A percentile compares a stretch with the other conserved stretches of the same genome.
phyloP scores from a whole-genome alignment of 2,797 vertebrate genomes.

The Phylloscopus collybita region DNA sequence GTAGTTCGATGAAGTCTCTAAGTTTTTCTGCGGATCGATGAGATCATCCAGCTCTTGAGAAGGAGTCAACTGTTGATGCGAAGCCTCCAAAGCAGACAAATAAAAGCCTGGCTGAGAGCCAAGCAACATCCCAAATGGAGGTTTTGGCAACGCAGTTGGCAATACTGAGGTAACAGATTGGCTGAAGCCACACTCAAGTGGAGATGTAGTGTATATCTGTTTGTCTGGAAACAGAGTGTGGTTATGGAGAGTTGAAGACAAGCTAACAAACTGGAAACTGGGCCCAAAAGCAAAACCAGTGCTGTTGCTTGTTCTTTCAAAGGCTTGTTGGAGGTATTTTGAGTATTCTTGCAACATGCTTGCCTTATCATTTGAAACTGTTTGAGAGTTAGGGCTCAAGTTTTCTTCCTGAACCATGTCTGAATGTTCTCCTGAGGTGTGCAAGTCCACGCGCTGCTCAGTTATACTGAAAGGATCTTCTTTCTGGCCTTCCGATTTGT shows the following conservation, averaged over 20 bases:
- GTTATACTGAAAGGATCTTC: constrained; percentile 93
- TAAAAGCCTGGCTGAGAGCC: constrained; percentile 93
- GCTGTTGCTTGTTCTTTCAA: constrained; percentile 97
- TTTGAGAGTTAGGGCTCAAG: constrained; percentile 86
- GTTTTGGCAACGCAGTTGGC: constrained; percentile 91
- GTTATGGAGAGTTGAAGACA: constrained; percentile 89
- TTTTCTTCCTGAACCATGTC: constrained; percentile 89
- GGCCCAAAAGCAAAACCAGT: constrained; percentile 90
- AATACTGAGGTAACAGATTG: constrained; percentile 93
- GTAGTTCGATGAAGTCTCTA: constrained; percentile 88
- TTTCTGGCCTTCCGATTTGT: constrained; percentile 91
- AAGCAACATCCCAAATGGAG: constrained; percentile 95
- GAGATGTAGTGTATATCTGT: constrained; percentile 91
- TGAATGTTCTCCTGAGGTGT: constrained; percentile 85
- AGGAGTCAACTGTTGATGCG: constrained; percentile 97
- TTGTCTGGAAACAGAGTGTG: constrained; percentile 94
- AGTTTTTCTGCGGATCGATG: constrained; percentile 90
- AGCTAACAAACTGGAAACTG: constrained; percentile 89
- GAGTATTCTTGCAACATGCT: constrained; percentile 97
- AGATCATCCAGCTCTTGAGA: constrained; percentile 99
- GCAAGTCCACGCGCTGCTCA: constrained; percentile 93
- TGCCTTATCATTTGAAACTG: constrained; percentile 89
- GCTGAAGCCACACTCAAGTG: constrained; percentile 93
- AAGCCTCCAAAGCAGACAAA: constrained; percentile 88
- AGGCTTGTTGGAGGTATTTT: constrained; percentile 97